Percentiles rank a stretch among this genome's conserved stretches.
Evolutionary conservation across 2,888 invertebrate species (phyloP).

Genomic region (Ernsta delagoae): DNA sequence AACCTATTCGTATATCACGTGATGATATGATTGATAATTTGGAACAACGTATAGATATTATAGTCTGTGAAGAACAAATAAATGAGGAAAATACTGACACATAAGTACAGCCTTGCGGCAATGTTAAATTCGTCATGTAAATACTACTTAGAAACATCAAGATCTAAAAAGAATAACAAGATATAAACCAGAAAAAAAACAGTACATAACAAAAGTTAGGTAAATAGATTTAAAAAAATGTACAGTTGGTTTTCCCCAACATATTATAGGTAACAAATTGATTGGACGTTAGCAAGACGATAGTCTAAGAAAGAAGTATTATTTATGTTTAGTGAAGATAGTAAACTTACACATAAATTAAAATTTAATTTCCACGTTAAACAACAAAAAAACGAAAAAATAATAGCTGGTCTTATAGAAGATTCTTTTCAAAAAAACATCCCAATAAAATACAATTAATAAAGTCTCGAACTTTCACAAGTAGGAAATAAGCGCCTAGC

Average conservation of each 20-base stretch:
- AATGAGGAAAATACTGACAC: conserved; percentile 51
- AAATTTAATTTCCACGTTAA: too few species aligned
- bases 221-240: conserved; percentile 28
- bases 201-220: conserved; percentile 44
- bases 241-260: conserved; percentile 7
- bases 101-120: conserved; percentile 60
- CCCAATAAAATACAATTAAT: too few species aligned
- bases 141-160: conserved; percentile 49
- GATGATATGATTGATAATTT: conserved; percentile 62
- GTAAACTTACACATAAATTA: too few species aligned
- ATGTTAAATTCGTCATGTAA: conserved; percentile 38
- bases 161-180: conserved; percentile 43
- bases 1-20: conserved; percentile 43
- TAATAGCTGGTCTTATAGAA: too few species aligned
- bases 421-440: too few species aligned
- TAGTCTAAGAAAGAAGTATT: too few species aligned
- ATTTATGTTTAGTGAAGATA: too few species aligned
- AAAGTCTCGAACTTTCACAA: too few species aligned
- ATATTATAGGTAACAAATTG: too few species aligned
- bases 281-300: too few species aligned
- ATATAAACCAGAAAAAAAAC: conserved; percentile 43
- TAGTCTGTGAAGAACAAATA: conserved; percentile 14
- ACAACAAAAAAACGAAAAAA: too few species aligned
- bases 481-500: conserved; percentile 7
- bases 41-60: conserved; percentile 35